Base-by-base conservation (phyloP, 2,888 invertebrate species). In the Lysandra bellargus region DNA sequence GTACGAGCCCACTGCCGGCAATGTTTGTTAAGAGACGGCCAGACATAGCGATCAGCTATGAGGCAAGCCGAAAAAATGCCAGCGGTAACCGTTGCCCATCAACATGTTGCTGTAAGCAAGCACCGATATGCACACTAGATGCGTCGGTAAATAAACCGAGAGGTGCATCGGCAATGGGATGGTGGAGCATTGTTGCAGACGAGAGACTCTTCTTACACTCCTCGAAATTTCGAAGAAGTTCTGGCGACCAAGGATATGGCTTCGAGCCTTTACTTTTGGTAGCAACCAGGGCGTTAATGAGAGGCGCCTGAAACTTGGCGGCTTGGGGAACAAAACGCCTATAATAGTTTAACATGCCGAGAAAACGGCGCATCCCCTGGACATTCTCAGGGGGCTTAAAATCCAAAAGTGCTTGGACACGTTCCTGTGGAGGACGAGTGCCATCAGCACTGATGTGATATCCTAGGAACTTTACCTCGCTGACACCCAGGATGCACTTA, bases 21-120 rank as follows among this genome's bases (percentile, higher is more conserved):
- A 77, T 91, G 88, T 12, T 80, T 82, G 0, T 0, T 30, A 14
- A 90, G 85, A 1, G 78, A 78, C 0, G 88, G 88, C 90, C 90
- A 91, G 0, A 90, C 87, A 61, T 84, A 90, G 0, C 87, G 85
- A 33, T 85, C 79, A 33, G 40, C 40, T 40, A 40, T 40, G 40
- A 40, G 44, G 0, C 40, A 1, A 40, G 40, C 40, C 40, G 40
- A 40, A 23, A 23, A 23, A 23, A 23, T 23, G 23, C 23, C 23
- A 23, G 23, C 23, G 23, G 23, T 23, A 23, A 23, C 23, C 23
- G 0, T 23, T 23, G 23, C 23, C 23, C 23, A 23, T 23, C 23
- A 23, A 23, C 23, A 23, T 23, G 23, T 23, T 23, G 23, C 23
- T 23, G 23, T 23, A 23, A 23, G 23, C 23, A 23, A 23, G 23